Base-by-base conservation (phyloP, 2,797 vertebrate species). In the Trachurus trachurus region DNA sequence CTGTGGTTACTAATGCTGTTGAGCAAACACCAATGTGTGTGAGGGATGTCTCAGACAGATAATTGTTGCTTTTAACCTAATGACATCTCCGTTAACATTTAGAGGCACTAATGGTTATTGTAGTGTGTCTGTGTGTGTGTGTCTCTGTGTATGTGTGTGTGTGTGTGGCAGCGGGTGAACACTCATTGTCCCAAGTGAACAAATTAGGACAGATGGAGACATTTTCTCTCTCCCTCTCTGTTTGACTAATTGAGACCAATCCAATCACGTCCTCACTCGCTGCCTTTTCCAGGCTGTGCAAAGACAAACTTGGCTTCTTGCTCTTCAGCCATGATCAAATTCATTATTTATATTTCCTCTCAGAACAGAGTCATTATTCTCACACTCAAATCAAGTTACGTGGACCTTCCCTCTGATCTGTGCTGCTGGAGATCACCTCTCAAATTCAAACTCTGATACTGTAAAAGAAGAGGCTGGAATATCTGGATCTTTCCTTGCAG, bases 141-240 rank as follows among this genome's bases (percentile, higher is more conserved):
- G 47, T 62, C n/a, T 68, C 1, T 26, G 26, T 26, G 26, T 26
- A 3, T 26, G 26, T 26, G 26, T 26, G 26, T 29, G 52, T 45
- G 34, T 65, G 44, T 61, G 21, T 34, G 3, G 22, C 19, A 45
- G 9, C 26, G 5, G 10, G 56, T 53, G 56, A 73, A n/a, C 22
- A 66, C 39, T 60, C 31, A 56, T 59, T 73, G 72, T 84, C 80
- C 72, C 71, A 72, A 72, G 60, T 71, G 76, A 81, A 59, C 62
- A 71, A 84, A 88, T 90, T 75, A 85, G 50, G 1, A 47, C 54
- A 66, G 77, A 53, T 78, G 70, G 45, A 85, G 78, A 76, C 49
- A 66, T 61, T 58, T 78, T 75, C 17, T 81, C 54, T 80, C 64
- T 71, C 66, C 62, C 42, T 81, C 37, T 17, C 34, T 68, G n/a